Evolutionary conservation across 2,888 invertebrate genomes (phyloP).

Genomic region (Syrista parreyssii): DNA sequence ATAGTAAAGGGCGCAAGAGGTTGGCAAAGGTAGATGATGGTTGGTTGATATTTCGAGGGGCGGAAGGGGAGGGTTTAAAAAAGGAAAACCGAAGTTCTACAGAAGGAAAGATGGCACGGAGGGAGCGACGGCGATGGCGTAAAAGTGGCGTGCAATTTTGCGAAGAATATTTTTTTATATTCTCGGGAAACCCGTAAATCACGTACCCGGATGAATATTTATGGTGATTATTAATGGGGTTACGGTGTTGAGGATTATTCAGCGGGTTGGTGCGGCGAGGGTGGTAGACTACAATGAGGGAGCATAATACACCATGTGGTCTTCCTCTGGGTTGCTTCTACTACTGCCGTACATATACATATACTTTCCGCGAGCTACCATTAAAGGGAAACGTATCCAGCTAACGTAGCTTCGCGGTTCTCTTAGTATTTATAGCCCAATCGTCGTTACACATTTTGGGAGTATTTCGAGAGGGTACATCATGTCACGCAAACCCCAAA

Average conservation of each 20-base stretch:
- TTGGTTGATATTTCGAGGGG: background rate
- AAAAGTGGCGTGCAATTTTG: slow-evolving; percentile 5
- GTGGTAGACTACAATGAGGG: slow-evolving; percentile 30
- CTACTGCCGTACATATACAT: background rate
- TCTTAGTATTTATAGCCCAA: background rate
- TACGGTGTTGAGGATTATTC: slow-evolving; percentile 49
- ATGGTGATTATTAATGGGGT: slow-evolving; percentile 54
- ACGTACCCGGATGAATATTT: slow-evolving; percentile 50
- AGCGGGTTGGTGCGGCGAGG: background rate
- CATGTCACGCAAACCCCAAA: background rate
- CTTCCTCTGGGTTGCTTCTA: slow-evolving; percentile 18
- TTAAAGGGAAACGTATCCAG: background rate
- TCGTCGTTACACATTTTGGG: background rate
- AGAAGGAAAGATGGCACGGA: background rate
- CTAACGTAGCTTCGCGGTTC: background rate
- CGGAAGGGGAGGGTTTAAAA: background rate
- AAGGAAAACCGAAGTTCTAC: background rate
- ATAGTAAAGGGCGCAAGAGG: background rate
- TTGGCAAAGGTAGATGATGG: background rate
- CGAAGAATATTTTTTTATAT: slow-evolving; percentile 24
- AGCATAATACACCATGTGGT: slow-evolving; percentile 48
- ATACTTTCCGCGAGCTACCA: background rate
- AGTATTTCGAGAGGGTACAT: background rate
- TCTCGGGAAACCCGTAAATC: slow-evolving; percentile 43
- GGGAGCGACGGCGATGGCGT: background rate